Base-by-base conservation (phyloP, 2,797 vertebrate genomes). In the Tragopan temminckii region DNA sequence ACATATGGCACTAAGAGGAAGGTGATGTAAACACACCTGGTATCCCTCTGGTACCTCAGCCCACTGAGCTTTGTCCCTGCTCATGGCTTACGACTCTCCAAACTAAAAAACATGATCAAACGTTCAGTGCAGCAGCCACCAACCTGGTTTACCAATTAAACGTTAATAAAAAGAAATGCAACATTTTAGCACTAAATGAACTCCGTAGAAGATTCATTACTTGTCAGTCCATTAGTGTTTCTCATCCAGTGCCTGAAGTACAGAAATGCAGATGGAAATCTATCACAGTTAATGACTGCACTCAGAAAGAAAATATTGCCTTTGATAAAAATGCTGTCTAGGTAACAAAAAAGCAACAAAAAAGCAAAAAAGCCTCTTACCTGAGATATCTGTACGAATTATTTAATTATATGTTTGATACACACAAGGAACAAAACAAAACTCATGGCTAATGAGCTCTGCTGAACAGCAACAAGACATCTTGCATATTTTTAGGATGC, bases 241-340 rank as follows among this genome's bases (percentile, higher is more conserved):
- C 80, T 86, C 74, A 86, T 14, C n/a, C 36, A 76, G 62, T 81
- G 23, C 52, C 38, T 80, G 31, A 88, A 57, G n/a, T 57, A 57
- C n/a, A 57, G 53, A 21, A 83, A 50, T 17, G 25, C 42, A 78
- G 53, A 93, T 35, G 0, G 0, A 79, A 89, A 90, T 70, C 36
- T 46, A 58, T 80, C 64, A 71, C 31, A 68, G 29, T 40, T 36
- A 91, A 79, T 29, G 29, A 85, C 1, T 66, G 45, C 12, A 46
- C 4, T 66, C 58, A 70, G 18, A 58, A 45, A 83, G 19, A 70
- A 89, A 84, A 94, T 21, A 31, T 4, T n/a, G 18, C 46, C 76
- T 90, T 89, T 69, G 88, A 63, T 10, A 82, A 17, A 80, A 95
- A 80, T 40, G 31, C 18, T 83, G n/a, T 40, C 40, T 72, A 69